Conservation (phyloP, 2,797 vertebrate species). For the Zalophus californianus region DNA sequence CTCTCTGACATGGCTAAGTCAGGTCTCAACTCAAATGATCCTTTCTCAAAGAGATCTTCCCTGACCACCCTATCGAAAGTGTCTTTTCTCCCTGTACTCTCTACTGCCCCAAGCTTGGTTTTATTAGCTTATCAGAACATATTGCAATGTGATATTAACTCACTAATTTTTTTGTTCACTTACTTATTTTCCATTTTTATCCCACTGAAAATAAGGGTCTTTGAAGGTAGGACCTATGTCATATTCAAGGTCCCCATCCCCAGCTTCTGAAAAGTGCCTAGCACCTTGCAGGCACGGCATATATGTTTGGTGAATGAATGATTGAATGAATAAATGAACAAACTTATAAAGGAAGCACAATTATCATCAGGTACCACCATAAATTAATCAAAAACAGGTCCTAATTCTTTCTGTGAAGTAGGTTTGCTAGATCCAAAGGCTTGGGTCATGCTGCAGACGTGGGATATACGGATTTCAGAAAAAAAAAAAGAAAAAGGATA, state of each 20-base stretch:
- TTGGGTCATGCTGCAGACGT: background rate
- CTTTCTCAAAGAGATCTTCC: background rate
- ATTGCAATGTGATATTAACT: background rate
- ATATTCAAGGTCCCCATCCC: background rate
- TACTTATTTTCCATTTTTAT: slow-evolving; percentile 28
- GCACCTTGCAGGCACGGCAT: background rate
- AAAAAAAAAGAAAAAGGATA: background rate
- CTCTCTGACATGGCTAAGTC: background rate
- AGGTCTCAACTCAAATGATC: background rate
- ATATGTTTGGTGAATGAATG: background rate
- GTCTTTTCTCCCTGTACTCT: background rate
- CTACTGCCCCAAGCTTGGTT: background rate
- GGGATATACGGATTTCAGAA: background rate
- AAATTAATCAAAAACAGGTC: background rate
- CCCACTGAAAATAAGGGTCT: background rate
- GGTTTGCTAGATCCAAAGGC: background rate
- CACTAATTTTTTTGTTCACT: background rate
- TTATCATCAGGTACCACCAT: background rate
- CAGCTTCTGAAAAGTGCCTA: background rate
- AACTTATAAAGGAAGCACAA: background rate
- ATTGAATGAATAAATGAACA: background rate
- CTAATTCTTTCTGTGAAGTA: background rate
- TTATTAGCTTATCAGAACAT: background rate
- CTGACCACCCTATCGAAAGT: background rate
- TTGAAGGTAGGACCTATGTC: background rate